Evolutionary conservation across 1,140 invertebrate species (phyloP), one percentile per base, ranked within the genome.

Genomic region (Panagrolaimus sp.): DNA sequence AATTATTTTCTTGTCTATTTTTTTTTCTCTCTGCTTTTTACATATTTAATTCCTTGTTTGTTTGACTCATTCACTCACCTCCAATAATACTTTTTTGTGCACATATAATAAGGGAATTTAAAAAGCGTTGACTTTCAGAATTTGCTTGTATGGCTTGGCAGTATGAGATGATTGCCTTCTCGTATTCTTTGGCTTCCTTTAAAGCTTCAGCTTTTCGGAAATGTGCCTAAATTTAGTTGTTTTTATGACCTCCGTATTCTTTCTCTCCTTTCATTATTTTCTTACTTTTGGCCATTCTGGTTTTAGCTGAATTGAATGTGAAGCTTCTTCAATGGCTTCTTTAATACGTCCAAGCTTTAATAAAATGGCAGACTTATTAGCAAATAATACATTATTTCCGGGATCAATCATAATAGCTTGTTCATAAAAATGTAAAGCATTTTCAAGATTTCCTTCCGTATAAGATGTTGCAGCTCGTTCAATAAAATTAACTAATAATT

Each of bases 281-380:
- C 31, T 85, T 79, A 89, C 89, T 86, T 90, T 90, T 68, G 88
- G 87, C 87, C 89, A 91, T 68, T 88, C 87, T 43, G 89, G 89
- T 69, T 88, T 85, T 44, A 89, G 80, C 74, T 86, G 85, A 51
- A 90, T 85, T 11, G 88, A 88, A 70, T 86, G 85, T 74, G 89
- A 88, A 69, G 89, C 89, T 83, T 90, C 89, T 27, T 85, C 84
- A 46, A 91, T 84, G 48, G 90, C 89, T 69, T 89, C 88, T 76
- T 88, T 86, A 67, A 86, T 87, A 77, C 87, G 85, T 66, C 87
- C 88, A 61, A 90, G 81, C 67, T 87, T 85, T 44, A 87, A 85
- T 65, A 88, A 85, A 45, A 88, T 88, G 78, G 89, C 87, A 14
- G 89, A 88, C 72, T 89, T 86, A 78, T 89, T 88, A 71, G 88